These are phyloP conservation scores for Pyrgilauda ruficollis DNA, from an alignment of 2,113 vertebrate species.

Conservation along the genomic window DNA sequence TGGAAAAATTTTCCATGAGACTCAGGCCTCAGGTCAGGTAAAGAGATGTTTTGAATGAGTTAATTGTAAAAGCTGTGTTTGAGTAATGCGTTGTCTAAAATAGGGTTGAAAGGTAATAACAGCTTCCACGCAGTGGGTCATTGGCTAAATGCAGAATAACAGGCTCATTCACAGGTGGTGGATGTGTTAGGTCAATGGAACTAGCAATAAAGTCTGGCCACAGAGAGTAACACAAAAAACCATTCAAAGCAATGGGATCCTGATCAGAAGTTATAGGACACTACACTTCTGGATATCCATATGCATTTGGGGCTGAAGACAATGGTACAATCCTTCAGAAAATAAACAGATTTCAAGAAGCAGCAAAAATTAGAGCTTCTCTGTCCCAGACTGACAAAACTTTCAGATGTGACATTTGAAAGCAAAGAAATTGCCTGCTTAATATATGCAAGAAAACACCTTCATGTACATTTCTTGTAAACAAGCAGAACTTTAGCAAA, in stretches of 20 bases:
- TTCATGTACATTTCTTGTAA: not conserved
- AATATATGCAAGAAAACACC: not conserved
- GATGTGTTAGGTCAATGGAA: not conserved
- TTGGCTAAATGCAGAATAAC: not conserved
- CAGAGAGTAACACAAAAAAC: not conserved
- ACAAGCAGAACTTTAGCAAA: not conserved
- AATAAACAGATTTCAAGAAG: not conserved
- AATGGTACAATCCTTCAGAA: not conserved
- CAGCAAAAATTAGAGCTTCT: not conserved
- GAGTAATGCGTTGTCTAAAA: not conserved
- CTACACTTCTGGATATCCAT: not conserved
- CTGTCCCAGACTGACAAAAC: not conserved
- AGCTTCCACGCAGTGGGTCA: not conserved
- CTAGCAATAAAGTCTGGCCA: not conserved
- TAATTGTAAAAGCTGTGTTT: not conserved
- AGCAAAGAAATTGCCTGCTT: not conserved
- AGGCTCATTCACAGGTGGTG: not conserved
- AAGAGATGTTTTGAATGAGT: not conserved
- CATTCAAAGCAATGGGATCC: fast-evolving
- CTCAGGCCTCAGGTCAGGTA: not conserved
- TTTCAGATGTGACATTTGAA: not conserved
- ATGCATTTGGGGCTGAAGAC: not conserved
- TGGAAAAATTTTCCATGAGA: not conserved
- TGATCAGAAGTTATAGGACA: not conserved
- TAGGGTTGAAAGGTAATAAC: not conserved